Base-by-base conservation (phyloP, 2,888 invertebrate genomes). In the Drosophila acutilabella region DNA sequence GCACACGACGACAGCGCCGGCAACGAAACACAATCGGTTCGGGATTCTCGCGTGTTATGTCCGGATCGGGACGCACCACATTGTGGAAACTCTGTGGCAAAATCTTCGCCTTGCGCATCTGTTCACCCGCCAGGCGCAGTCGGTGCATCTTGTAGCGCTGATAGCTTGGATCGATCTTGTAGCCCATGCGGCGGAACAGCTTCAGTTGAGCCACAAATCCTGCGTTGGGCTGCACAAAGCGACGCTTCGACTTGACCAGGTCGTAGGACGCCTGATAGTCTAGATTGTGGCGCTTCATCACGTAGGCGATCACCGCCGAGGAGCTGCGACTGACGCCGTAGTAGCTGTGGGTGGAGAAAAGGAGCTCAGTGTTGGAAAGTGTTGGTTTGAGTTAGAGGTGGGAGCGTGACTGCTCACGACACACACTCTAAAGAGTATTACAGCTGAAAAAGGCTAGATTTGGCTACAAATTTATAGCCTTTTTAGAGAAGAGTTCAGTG, bases 301-400 rank as follows among this genome's bases (percentile, higher is more conserved):
- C 92, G 91, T 96, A 97, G 0, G 96, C 97, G 62, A 97, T 95
- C 0, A 98, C 96, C 3, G 98, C 93, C 0, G 98, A 96, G 0
- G 97, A 96, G 91, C 98, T 98, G 58, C 98, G 94, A 0, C 98
- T 98, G 3, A 98, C 96, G 13, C 98, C 98, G 86, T 96, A 98
- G 91, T 97, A 97, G 92, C 96, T 36, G 13, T 2, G 8, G 30
- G 1, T 1, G 30, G 8, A 30, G 30, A 7, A 7, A 8, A 30
- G 7, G 0, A 30, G 30, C 2, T 30, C 8, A 30, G 30, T 30
- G 16, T 20, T 44, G 11, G 10, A 11, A 18, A 20, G 20, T 20
- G 1, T 1, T 6, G 1, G 1, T 1, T 0, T 30, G 8, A 2
- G 30, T 8, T 30, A 30, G 30, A 30, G 30, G 2, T 30, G 30